phyloP scores from a whole-genome alignment of 2,113 vertebrate genomes.

The Cottus gobio region DNA sequence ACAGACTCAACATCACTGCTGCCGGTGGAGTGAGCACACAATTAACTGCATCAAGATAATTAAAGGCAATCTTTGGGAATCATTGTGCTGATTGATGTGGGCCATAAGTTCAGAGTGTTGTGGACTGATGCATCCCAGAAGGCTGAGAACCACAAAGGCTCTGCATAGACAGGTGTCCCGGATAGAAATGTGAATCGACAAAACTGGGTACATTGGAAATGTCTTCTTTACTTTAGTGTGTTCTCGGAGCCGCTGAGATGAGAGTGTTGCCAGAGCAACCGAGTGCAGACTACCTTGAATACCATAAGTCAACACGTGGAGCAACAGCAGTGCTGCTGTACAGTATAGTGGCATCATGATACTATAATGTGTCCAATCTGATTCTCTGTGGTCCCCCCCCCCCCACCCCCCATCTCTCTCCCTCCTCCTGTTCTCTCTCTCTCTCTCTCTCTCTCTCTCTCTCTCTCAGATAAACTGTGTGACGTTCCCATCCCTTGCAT shows the following conservation, averaged over 20 bases:
- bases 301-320: not conserved
- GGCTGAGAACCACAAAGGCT: slow-evolving; percentile 20
- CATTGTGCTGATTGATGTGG: slow-evolving; percentile 27
- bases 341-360: slow-evolving; percentile 3
- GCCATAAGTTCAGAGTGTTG: slow-evolving; percentile 3
- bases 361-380: slow-evolving; percentile 7
- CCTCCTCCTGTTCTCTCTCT: not conserved
- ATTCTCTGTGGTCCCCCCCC: not conserved
- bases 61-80: slow-evolving; percentile 36
- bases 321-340: slow-evolving; percentile 5
- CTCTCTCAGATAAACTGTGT: slow-evolving; percentile 92
- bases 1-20: not conserved
- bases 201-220: not conserved
- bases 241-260: slow-evolving; percentile 5
- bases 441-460: not conserved
- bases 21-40: slow-evolving; percentile 11
- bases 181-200: slow-evolving; percentile 23
- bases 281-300: slow-evolving; percentile 23
- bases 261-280: slow-evolving; percentile 59
- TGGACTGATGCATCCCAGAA: slow-evolving; percentile 10
- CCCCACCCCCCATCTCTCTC: not conserved
- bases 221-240: slow-evolving; percentile 12
- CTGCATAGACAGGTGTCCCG: slow-evolving; percentile 1
- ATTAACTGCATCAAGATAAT: slow-evolving; percentile 27
- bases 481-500: slow-evolving; percentile 92